Conservation (phyloP, 2,113 vertebrate species). For the Oncorhynchus mykiss region DNA sequence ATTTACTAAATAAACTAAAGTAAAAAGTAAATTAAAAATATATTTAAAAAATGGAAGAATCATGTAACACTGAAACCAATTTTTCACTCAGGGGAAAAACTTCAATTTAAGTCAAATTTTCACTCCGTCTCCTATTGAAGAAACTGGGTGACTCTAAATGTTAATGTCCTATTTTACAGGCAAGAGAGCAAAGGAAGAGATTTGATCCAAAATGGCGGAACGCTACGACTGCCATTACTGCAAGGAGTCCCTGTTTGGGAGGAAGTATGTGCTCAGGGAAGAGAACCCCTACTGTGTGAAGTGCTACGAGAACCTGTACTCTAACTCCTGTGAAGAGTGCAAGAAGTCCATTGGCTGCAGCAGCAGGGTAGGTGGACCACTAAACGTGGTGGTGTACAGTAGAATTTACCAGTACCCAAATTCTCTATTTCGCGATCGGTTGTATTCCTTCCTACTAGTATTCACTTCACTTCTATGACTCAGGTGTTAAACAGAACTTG, state of each 20-base stretch:
- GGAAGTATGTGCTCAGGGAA: conserved; percentile 82
- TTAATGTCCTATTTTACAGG: background rate
- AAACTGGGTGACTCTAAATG: background rate
- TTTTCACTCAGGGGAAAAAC: too few species aligned
- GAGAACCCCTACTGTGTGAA: conserved; percentile 81
- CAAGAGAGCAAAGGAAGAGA: conserved; percentile 41
- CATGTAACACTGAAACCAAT: too few species aligned
- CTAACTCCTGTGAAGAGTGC: conserved; percentile 84
- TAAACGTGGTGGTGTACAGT: too few species aligned
- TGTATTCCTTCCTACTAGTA: too few species aligned
- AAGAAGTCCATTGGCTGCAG: conserved; percentile 81
- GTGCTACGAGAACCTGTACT: conserved; percentile 83
- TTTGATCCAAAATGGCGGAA: conserved; percentile 74
- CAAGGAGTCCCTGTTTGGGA: conserved; percentile 80
- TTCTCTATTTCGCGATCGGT: too few species aligned
- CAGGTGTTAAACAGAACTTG: too few species aligned
- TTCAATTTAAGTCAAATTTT: too few species aligned
- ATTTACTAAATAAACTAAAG: too few species aligned
- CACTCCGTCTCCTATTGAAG: background rate
- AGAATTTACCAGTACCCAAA: too few species aligned
- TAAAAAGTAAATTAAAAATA: too few species aligned
- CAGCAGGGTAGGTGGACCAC: conserved; percentile 75
- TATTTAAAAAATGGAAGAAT: too few species aligned
- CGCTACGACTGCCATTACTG: conserved; percentile 83
- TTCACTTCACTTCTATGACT: too few species aligned